Conservation (phyloP, 2,888 invertebrate genomes). For the Cerastis leucographa region DNA sequence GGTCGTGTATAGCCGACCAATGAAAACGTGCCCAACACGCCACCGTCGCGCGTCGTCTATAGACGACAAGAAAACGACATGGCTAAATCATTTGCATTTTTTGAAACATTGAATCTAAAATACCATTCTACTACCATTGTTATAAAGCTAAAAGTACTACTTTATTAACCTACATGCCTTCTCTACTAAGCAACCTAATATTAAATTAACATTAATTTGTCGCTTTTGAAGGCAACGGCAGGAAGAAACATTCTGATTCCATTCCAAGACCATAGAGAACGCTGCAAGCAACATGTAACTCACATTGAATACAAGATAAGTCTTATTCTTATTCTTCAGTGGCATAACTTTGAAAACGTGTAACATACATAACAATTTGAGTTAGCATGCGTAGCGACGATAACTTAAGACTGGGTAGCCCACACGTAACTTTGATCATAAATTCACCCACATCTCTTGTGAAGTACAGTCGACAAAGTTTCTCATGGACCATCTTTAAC, state of each 20-base stretch:
- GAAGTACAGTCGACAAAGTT: slow-evolving; percentile 8
- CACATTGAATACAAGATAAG: slow-evolving; percentile 24
- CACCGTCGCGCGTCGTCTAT: too few relatives aligned
- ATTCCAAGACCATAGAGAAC: slow-evolving; percentile 26
- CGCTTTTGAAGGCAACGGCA: slow-evolving; percentile 16
- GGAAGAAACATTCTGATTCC: slow-evolving; percentile 26
- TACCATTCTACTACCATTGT: neutral
- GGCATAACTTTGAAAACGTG: slow-evolving; percentile 29
- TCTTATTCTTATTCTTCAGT: slow-evolving; percentile 40
- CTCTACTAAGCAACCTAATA: neutral
- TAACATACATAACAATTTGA: slow-evolving; percentile 52
- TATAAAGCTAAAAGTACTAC: neutral
- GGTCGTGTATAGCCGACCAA: too few relatives aligned
- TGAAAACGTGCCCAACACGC: too few relatives aligned
- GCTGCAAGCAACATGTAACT: slow-evolving; percentile 23
- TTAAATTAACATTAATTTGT: slow-evolving; percentile 33
- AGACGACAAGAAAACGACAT: too few relatives aligned
- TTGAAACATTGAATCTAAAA: neutral
- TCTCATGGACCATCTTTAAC: neutral
- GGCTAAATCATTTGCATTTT: neutral
- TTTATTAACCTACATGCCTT: neutral
- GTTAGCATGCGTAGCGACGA: slow-evolving; percentile 61
- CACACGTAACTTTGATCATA: slow-evolving; percentile 60
- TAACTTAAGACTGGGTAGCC: slow-evolving; percentile 59
- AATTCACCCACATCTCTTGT: slow-evolving; percentile 59